Evolutionary conservation across 1,140 invertebrate genomes (phyloP).

Genomic region (Hetaerina americana): DNA sequence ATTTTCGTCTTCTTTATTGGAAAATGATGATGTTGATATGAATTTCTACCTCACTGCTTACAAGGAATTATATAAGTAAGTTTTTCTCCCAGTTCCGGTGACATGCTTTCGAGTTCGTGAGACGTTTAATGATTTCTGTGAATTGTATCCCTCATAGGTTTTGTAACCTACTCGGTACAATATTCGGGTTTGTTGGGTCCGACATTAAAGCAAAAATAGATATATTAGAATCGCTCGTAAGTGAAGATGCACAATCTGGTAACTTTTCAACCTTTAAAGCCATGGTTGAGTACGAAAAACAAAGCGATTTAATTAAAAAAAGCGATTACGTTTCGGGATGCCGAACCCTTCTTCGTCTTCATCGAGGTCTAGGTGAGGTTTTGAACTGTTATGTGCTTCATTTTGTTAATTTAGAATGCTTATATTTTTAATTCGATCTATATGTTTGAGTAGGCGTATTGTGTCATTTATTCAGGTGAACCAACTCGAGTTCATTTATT

Average conservation of each 20-base stretch:
- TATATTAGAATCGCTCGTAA: slow-evolving; percentile 49
- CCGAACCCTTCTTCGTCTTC: slow-evolving; percentile 73
- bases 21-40: slow-evolving; percentile 46
- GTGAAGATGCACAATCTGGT: slow-evolving; percentile 42
- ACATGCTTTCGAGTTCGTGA: no score
- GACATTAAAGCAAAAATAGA: slow-evolving; percentile 81
- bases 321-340: slow-evolving; percentile 63
- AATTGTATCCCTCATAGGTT: slow-evolving; percentile 52
- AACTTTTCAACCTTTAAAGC: slow-evolving; percentile 68
- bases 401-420: no score
- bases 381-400: no score
- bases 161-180: slow-evolving; percentile 71
- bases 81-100: no score
- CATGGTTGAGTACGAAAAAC: slow-evolving; percentile 79
- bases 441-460: background rate
- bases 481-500: no score
- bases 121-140: no score
- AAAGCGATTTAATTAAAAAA: slow-evolving; percentile 49
- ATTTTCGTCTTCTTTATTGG: slow-evolving; percentile 39
- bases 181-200: slow-evolving; percentile 83
- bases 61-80: slow-evolving; percentile 54
- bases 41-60: slow-evolving; percentile 50
- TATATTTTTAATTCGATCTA: background rate
- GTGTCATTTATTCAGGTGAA: no score
- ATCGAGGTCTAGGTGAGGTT: slow-evolving; percentile 67